Evolutionary conservation across 2,888 invertebrate genomes (phyloP).

Genomic region (Rotaria macrura): DNA sequence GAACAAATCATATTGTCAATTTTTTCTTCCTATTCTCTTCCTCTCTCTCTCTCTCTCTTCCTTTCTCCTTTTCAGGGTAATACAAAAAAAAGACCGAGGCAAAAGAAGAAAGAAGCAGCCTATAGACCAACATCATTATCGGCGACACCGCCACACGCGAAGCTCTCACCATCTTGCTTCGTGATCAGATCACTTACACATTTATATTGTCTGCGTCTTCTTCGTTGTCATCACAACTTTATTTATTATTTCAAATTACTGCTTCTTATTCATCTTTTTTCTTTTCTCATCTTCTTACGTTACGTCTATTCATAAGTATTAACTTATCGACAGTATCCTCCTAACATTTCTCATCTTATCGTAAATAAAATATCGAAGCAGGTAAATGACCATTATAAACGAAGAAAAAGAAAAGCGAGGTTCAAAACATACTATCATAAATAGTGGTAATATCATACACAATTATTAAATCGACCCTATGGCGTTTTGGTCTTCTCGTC

Average conservation of each 20-base stretch:
- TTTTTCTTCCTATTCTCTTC: conserved; percentile 4
- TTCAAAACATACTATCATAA: neutral
- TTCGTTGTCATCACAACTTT: neutral
- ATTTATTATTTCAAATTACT: neutral
- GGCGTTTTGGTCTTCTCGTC: neutral
- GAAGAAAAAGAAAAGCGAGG: neutral
- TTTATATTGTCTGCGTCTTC: neutral
- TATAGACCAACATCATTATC: neutral
- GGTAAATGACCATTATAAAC: neutral
- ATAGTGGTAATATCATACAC: neutral
- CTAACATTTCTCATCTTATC: neutral
- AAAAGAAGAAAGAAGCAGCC: conserved; percentile 1
- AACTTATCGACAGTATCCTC: neutral
- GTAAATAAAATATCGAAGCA: neutral
- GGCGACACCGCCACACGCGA: neutral
- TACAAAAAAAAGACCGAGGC: neutral
- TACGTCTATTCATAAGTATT: neutral
- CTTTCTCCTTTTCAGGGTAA: neutral
- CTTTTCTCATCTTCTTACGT: neutral
- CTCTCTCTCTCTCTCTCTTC: neutral
- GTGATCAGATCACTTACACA: neutral
- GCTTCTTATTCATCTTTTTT: neutral
- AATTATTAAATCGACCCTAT: neutral
- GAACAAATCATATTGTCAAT: conserved; percentile 12
- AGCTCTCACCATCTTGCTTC: neutral